Evolutionary conservation across 1,140 invertebrate species (phyloP).

Genomic region (Metopolophium dirhodum): DNA sequence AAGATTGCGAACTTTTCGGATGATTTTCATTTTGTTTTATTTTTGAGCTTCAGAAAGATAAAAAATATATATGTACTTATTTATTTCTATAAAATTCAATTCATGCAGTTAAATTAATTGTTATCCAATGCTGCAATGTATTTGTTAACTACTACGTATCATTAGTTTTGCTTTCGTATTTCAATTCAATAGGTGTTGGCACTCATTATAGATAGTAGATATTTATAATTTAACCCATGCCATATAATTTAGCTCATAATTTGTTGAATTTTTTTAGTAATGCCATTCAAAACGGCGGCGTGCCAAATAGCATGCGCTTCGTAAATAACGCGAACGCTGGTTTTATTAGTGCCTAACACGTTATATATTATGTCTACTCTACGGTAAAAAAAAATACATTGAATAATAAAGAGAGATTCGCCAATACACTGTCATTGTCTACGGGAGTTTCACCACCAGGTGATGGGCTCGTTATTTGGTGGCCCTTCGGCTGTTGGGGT

Average conservation of each 20-base stretch:
- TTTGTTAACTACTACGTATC: neutral
- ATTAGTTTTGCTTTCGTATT: neutral
- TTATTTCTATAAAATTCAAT: neutral
- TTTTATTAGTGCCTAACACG: neutral
- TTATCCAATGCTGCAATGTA: neutral
- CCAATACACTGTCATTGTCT: too few relatives aligned
- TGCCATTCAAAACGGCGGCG: neutral
- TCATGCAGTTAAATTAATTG: neutral
- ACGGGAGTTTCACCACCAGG: too few relatives aligned
- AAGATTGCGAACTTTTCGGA: neutral
- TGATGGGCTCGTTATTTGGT: too few relatives aligned
- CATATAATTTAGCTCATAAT: neutral
- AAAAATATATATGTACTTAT: neutral
- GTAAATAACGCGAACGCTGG: neutral
- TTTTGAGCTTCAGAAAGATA: neutral
- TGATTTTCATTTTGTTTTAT: slow-evolving; percentile 26
- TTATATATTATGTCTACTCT: neutral
- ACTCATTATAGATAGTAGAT: neutral
- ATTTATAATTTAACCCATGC: neutral
- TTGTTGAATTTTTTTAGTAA: neutral
- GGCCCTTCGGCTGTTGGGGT: too few relatives aligned
- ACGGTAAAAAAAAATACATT: too few relatives aligned
- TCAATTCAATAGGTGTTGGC: neutral
- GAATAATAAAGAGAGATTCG: too few relatives aligned
- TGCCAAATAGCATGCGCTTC: neutral